Conservation (phyloP, 2,888 invertebrate species). For the Drosophila pegasa region DNA sequence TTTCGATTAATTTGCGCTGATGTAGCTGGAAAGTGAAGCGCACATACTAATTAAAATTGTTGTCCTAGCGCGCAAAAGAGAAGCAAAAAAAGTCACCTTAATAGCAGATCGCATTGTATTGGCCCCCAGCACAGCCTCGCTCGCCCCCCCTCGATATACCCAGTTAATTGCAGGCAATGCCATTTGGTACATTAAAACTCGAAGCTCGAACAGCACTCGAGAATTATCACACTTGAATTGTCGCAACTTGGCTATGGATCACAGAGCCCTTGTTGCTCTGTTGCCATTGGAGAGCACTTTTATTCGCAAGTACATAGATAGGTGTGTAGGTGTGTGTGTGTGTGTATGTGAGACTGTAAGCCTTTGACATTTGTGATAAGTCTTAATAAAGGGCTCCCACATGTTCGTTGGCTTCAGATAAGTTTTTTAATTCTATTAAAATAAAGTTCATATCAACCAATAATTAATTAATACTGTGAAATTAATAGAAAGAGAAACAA, state of each 20-base stretch:
- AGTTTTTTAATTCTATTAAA: too few species aligned
- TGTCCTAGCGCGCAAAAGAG: constrained; percentile 40
- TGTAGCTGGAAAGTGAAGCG: constrained; percentile 58
- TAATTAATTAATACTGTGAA: too few species aligned
- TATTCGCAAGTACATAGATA: background rate
- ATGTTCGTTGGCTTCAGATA: too few species aligned
- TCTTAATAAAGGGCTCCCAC: background rate
- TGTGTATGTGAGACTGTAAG: background rate
- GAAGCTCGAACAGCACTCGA: constrained; percentile 41
- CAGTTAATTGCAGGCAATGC: constrained; percentile 61
- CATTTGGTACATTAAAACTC: constrained; percentile 56
- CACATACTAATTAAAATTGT: constrained; percentile 75
- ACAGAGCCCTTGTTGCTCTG: constrained; percentile 26
- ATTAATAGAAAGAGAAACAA: too few species aligned
- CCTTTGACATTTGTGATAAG: background rate
- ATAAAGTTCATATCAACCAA: too few species aligned
- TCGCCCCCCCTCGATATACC: constrained; percentile 21
- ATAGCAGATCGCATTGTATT: constrained; percentile 9
- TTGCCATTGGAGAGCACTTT: constrained; percentile 8
- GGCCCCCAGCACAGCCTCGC: background rate
- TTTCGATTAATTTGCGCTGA: constrained; percentile 75
- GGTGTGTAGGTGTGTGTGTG: background rate
- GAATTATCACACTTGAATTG: constrained; percentile 46
- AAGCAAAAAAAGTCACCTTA: constrained; percentile 18
- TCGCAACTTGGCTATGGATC: constrained; percentile 48